Percentiles rank a stretch among this genome's conserved stretches.
These are phyloP conservation scores for Spheniscus humboldti DNA, from an alignment of 2,797 vertebrate species.

Conservation along the genomic window DNA sequence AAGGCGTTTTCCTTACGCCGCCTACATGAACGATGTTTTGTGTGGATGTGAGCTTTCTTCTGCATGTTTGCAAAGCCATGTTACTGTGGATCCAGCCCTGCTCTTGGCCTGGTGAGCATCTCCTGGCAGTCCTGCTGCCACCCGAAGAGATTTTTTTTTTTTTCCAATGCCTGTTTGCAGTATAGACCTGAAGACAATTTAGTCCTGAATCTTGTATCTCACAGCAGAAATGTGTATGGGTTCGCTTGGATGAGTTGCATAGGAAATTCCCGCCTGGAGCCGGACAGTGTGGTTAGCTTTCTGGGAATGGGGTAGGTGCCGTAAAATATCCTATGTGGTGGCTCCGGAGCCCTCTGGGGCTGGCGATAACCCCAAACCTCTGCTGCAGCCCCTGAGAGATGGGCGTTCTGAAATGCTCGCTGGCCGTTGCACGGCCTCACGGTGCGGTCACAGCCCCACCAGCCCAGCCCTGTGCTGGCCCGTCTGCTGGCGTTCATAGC, in stretches of 20 bases:
- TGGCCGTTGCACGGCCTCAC: accelerated
- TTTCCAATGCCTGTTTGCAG: background rate
- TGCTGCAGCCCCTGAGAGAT: background rate
- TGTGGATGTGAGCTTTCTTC: background rate
- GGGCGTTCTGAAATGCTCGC: background rate
- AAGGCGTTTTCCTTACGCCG: accelerated
- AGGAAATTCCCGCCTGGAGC: accelerated
- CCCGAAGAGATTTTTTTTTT: too few relatives aligned
- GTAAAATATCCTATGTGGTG: background rate
- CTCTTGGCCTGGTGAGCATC: background rate
- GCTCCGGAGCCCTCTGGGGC: background rate
- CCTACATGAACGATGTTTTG: accelerated
- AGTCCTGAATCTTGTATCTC: background rate
- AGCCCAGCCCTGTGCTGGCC: background rate
- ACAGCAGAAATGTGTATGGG: accelerated
- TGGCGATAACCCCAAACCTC: background rate
- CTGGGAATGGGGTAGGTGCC: too few relatives aligned
- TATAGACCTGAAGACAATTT: background rate
- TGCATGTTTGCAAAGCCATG: accelerated
- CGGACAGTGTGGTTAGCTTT: accelerated
- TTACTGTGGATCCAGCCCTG: background rate
- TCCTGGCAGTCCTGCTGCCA: background rate
- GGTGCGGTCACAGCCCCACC: background rate
- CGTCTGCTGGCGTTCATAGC: accelerated
- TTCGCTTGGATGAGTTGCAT: accelerated